Conservation (phyloP, 1,140 invertebrate species). For the Drosophila kurseongensis region DNA sequence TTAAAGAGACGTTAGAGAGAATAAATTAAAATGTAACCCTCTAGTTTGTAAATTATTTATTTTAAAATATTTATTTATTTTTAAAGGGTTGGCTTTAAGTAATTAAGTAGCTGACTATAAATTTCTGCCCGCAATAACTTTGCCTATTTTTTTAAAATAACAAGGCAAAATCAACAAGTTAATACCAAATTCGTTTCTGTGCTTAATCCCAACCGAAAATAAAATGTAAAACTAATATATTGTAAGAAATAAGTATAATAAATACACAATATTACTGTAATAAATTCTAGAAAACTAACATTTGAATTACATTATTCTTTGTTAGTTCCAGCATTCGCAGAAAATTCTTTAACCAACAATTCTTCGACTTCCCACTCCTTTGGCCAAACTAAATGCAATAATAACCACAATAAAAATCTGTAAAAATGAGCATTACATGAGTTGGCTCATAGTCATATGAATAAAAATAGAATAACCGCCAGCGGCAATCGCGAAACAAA, state of each 20-base stretch:
- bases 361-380: neutral
- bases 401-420: constrained; percentile 73
- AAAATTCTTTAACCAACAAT: constrained; percentile 6
- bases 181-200: no score
- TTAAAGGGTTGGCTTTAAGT: no score
- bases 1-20: no score
- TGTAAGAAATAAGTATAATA: no score
- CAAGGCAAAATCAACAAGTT: no score
- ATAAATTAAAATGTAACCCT: no score
- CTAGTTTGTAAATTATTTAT: no score
- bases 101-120: no score
- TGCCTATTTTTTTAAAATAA: no score
- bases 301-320: neutral
- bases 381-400: constrained; percentile 60
- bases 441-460: constrained; percentile 14
- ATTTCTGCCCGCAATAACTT: no score
- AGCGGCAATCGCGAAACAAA: constrained; percentile 63
- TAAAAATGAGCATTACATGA: constrained; percentile 54
- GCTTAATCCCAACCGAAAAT: no score
- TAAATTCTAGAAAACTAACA: neutral
- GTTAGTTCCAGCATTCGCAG: neutral
- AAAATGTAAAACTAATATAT: no score
- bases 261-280: neutral
- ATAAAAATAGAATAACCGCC: constrained; percentile 59
- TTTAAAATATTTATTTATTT: neutral